Conservation (phyloP, 2,113 vertebrate species). For the Oreochromis spilurus region DNA sequence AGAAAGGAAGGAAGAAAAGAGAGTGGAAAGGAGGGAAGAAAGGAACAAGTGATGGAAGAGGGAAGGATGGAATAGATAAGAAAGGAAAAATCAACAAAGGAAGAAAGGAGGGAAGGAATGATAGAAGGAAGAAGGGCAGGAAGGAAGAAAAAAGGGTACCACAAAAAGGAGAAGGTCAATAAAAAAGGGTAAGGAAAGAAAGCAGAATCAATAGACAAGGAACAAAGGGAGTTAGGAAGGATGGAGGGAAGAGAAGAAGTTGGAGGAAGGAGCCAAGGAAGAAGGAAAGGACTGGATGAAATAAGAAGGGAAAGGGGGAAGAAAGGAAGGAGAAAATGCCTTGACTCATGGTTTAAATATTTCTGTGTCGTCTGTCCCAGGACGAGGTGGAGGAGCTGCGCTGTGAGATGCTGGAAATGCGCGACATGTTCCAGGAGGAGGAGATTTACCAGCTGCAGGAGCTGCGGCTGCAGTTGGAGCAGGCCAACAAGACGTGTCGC, state of each 20-base stretch:
- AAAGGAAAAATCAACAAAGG: background rate
- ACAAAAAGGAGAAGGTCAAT: background rate
- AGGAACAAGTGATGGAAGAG: background rate
- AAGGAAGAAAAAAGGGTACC: background rate
- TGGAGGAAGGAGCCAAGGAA: background rate
- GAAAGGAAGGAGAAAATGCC: background rate
- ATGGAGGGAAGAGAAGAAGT: background rate
- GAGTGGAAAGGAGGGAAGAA: background rate
- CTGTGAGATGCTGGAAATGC: constrained; percentile 96
- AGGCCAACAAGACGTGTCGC: constrained; percentile 91
- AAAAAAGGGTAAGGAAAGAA: background rate
- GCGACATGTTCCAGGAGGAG: constrained; percentile 95
- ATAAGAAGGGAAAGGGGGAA: background rate
- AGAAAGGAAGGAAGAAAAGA: background rate
- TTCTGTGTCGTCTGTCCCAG: constrained; percentile 38
- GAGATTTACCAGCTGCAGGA: constrained; percentile 92
- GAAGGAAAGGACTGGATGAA: background rate
- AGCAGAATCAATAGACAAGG: background rate
- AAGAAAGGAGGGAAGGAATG: background rate
- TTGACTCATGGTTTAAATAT: background rate
- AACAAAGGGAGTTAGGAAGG: background rate
- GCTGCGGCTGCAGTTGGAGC: constrained; percentile 89
- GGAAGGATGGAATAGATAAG: background rate
- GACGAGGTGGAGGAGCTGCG: constrained; percentile 95
- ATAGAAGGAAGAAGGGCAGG: background rate